Base-by-base conservation (phyloP, 2,797 vertebrate species). In the Siniperca obscura region DNA sequence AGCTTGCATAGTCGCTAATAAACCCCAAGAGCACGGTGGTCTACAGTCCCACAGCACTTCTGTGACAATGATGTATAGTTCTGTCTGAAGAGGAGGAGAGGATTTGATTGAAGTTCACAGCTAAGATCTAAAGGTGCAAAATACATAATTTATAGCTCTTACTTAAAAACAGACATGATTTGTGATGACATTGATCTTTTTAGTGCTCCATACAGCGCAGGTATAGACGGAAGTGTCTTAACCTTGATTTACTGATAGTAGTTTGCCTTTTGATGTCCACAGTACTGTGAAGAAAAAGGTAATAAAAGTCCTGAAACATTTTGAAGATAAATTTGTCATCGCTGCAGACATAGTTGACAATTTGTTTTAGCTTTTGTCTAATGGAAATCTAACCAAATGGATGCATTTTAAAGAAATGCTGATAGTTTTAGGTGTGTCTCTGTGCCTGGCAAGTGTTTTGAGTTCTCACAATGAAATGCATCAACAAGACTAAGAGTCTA, bases 21-120 rank as follows among this genome's bases (percentile, higher is more conserved):
- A 90, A 86, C 66, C 78, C 71, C 25, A 6, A 66, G 80, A 81
- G 74, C 69, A 48, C 0, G 60, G 76, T 78, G 84, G 85, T 83
- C 85, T 60, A 21, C 17, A 40, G 70, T 81, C 86, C 70, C 72
- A 70, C 67, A 62, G 71, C 67, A 78, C 66, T 42, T 71, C 40
- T 48, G 48, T 80, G 71, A 85, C 69, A 75, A 0, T 74, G 81
- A 76, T 82, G 48, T 70, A 52, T 60, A 57, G 70, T 42, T 65
- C 22, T 69, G 71, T 65, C 38, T 70, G 69, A 87, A 78, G 25
- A 50, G 1, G 16, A 76, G 72, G 17, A 61, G 66, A 72, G 19
- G 68, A 44, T 48, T 78, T 65, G 62, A 50, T 19, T 59, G 30
- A 70, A 74, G 73, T 57, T 80, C 27, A 78, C 69, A 42, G 57